phyloP scores from a whole-genome alignment of 2,797 vertebrate species.

The Melanotaenia boesemani region DNA sequence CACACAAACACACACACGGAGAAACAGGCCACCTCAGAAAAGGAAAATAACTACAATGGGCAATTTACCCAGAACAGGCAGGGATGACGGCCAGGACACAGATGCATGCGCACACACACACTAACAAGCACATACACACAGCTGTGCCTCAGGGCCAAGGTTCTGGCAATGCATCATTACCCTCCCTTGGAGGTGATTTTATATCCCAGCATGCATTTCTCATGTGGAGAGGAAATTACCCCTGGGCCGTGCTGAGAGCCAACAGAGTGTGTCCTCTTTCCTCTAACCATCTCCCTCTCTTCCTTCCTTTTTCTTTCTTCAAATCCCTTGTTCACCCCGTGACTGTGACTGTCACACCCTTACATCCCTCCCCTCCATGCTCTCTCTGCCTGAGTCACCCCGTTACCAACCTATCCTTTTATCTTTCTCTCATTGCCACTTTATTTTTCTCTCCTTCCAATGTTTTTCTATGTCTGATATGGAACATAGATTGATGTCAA shows the following conservation, averaged over 20 bases:
- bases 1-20: conserved; percentile 40
- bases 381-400: conserved; percentile 39
- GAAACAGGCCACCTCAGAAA: conserved; percentile 69
- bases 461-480: conserved; percentile 14
- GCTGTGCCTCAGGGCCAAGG: conserved; percentile 79
- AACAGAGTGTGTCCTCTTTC: conserved; percentile 78
- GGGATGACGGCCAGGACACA: conserved; percentile 73
- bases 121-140: conserved; percentile 53
- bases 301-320: conserved; percentile 54
- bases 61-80: conserved; percentile 79
- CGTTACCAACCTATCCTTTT: conserved; percentile 46
- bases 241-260: conserved; percentile 80
- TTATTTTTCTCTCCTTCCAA: conserved; percentile 5
- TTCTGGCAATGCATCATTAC: conserved; percentile 84
- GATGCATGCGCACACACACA: conserved; percentile 18
- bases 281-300: conserved; percentile 62
- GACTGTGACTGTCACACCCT: conserved; percentile 57
- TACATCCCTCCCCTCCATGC: conserved; percentile 20
- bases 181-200: conserved; percentile 82
- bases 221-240: conserved; percentile 82
- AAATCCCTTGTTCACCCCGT: conserved; percentile 64
- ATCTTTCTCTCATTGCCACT: conserved; percentile 43
- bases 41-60: conserved; percentile 78
- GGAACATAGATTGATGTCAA: conserved; percentile 39
- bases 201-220: conserved; percentile 85